Evolutionary conservation across 1,140 invertebrate genomes (phyloP), one percentile per base, ranked within the genome.

Genomic region (Calycopis cecrops): DNA sequence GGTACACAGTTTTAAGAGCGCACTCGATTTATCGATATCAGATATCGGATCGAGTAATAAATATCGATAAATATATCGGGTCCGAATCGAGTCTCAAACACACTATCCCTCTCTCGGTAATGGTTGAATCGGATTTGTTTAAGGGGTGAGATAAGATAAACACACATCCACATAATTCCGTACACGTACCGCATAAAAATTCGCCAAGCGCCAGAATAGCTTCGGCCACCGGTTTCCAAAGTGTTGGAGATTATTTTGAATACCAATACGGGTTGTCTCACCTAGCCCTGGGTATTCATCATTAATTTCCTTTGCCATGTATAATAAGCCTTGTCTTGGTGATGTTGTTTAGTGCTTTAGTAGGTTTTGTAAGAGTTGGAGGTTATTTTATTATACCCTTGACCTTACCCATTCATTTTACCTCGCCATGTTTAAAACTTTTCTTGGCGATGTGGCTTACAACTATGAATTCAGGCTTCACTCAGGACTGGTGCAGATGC

Each of bases 181-280:
- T 44, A 40, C 52, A 53, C 38, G 40, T 42, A 53, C 38, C 52
- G 52, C 40, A 53, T 53, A 53, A 53, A 53, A 53, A 53, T 49
- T 57, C 37, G 37, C 35, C 40, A 14, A 37, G 47, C 55, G 48
- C 48, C 48, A 38, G 55, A 50, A 57, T 57, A 50, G 48, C 9
- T 57, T 37, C 42, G 17, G 35, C 2, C 47, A 49, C 11, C 12
- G 55, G 37, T 14, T 34, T 48, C 42, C 48, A 57, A 57, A 38
- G 2, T 35, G 14, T 48, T 0, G 18, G 9, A 8, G n/a, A 16
- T 9, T 33, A 14, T 44, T 9, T 14, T 47, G 3, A 9, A 14
- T 50, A 40, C 10, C n/a, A n/a, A n/a, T 28, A 28, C 6, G 21
- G 21, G 2, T 28, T 28, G n/a, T n/a, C n/a, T n/a, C n/a, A n/a